Evolutionary conservation across 2,888 invertebrate genomes (phyloP), one percentile per base, ranked within the genome.

Genomic region (Bibio marci): DNA sequence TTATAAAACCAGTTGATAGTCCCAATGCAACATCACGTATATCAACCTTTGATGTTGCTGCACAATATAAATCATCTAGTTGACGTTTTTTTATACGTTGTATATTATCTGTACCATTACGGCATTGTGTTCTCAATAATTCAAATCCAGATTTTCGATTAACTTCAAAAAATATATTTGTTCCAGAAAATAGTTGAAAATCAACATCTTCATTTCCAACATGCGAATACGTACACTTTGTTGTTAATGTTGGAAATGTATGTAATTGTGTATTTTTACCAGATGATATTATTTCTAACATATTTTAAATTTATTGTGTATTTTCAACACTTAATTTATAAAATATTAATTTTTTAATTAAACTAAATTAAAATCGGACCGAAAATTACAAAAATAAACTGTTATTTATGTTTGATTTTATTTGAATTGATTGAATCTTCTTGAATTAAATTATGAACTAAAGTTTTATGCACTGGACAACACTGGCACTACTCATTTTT

Each of bases 71-170:
- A 19, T 32, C 33, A 26, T 26, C 32, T 5, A 38, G 5, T 17
- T 32, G 26, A 2, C 32, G 26, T 13, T 38, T 38, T 18, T 32
- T 38, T 10, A 32, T n/a, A 18, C 33, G 31, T 18, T 33, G 33
- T n/a, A 32, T 32, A 11, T 19, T 32, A 10, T 34, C 26, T 25
- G 27, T 38, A 7, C 6, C 12, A 36, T 39, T 35, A 32, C 36
- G 43, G 18, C 28, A 15, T 18, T 8, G n/a, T 1, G 37, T 19
- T 10, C 55, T 53, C 47, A 61, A 50, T 38, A 59, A 52, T 38
- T 58, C 54, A 31, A 61, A 45, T 1, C 57, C 57, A 30, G 53
- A 51, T 39, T 54, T 56, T 43, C 55, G 54, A 44, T 58, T 56
- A 11, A 56, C 52, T 41, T 57, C 56, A 2, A 58, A 48, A 33